phyloP scores from a whole-genome alignment of 1,140 invertebrate genomes.

The Drosophila suzukii region DNA sequence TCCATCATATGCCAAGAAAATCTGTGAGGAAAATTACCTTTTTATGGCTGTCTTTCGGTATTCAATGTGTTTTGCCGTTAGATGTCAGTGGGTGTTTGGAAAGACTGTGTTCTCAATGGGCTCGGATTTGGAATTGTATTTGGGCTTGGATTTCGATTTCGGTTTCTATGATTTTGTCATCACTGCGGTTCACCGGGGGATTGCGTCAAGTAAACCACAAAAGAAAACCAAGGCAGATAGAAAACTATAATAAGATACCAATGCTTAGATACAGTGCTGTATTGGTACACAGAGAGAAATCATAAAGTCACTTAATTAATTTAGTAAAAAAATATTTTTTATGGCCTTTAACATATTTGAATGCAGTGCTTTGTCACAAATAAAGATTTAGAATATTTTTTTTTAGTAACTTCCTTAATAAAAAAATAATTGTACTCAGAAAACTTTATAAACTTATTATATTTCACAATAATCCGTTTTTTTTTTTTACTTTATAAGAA shows the following conservation, averaged over 20 bases:
- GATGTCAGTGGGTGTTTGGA: slow-evolving; percentile 38
- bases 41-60: slow-evolving; percentile 12
- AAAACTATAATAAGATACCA: slow-evolving; percentile 35
- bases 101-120: slow-evolving; percentile 51
- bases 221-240: slow-evolving; percentile 21
- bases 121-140: background rate
- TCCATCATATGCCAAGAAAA: slow-evolving; percentile 18
- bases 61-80: slow-evolving; percentile 9
- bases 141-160: slow-evolving; percentile 13
- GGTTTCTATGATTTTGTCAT: slow-evolving; percentile 55
- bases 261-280: slow-evolving; percentile 17
- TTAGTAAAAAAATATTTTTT: too few species aligned
- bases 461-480: too few species aligned
- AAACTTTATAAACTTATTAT: too few species aligned
- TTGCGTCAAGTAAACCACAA: slow-evolving; percentile 70
- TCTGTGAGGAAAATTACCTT: slow-evolving; percentile 27
- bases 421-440: too few species aligned
- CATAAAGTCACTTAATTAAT: background rate
- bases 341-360: too few species aligned
- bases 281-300: slow-evolving; percentile 7
- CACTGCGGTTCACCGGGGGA: slow-evolving; percentile 53
- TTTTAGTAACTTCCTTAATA: too few species aligned
- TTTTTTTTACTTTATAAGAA: too few species aligned
- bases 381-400: too few species aligned
- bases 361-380: too few species aligned